Evolutionary conservation across 1,140 invertebrate genomes (phyloP), one percentile per base, ranked within the genome.

Genomic region (Zaprionus nigranus): DNA sequence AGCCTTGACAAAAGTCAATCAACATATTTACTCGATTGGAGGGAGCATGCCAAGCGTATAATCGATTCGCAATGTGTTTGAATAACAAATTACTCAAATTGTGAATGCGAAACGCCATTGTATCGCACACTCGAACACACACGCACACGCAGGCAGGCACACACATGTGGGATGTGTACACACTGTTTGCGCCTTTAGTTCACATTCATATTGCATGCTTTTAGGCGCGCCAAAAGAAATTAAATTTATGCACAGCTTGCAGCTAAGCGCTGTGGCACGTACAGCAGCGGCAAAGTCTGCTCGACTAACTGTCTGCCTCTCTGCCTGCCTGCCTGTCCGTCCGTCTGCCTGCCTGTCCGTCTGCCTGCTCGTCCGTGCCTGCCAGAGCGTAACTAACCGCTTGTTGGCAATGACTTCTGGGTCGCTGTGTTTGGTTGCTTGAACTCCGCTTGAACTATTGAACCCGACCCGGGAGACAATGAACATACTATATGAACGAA

Each of bases 11-110:
- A 88, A 85, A 88, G 85, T 88, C 85, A 88, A 88, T 88, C 85
- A 88, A 83, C 85, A 90, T 88, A 88, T 88, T 88, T 88, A 78
- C 85, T 82, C 85, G 78, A 82, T 88, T 90, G 81, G 68, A 68
- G 79, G 81, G 79, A 90, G 85, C 82, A 90, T 81, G 85, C 81
- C 75, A 76, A 75, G 86, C 85, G 85, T 79, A 88, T 88, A 88
- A 88, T 88, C 85, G 85, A 90, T 88, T 90, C 81, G 85, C 72
- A 88, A 88, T 88, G 85, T 88, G 85, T 88, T 88, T 88, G 85
- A 88, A 88, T 88, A 88, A 90, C 84, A 88, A 88, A 88, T 88
- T 88, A 88, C 84, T 88, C 58, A 79, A 88, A 90, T 81, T 81
- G 81, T 88, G 78, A 84, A 81, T 84, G 73, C 84, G 54, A 88